These are phyloP conservation scores for Ischnura elegans DNA, from an alignment of 2,888 invertebrate genomes.

Conservation along the genomic window DNA sequence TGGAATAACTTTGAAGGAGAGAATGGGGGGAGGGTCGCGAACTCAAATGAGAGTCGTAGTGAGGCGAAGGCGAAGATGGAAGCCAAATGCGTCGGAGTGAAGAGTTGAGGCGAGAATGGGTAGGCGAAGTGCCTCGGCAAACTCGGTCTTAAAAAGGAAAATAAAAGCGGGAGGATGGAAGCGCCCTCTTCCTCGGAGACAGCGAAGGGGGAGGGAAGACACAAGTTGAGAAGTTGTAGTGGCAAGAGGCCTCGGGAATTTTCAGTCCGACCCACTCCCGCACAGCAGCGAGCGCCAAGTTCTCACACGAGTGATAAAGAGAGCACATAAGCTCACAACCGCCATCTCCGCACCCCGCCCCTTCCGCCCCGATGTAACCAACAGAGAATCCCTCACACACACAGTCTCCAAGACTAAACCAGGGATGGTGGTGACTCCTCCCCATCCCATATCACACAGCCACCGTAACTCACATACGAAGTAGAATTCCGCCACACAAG, in stretches of 20 bases:
- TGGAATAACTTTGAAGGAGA: too few species aligned
- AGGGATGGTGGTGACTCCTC: too few species aligned
- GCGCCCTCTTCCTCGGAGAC: neutral
- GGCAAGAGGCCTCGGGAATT: slow-evolving; percentile 59
- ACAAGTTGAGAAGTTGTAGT: slow-evolving; percentile 67
- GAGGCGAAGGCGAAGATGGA: too few species aligned
- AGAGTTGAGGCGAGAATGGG: neutral
- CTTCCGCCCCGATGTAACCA: neutral
- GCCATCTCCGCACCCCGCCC: neutral
- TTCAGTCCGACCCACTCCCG: neutral
- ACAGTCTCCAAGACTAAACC: too few species aligned
- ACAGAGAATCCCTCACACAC: neutral
- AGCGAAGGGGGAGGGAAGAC: neutral
- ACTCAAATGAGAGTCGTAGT: too few species aligned
- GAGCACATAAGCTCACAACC: neutral
- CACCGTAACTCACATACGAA: neutral
- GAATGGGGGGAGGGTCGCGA: too few species aligned
- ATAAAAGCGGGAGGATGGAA: neutral
- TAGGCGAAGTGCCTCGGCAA: neutral
- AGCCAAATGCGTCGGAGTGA: too few species aligned
- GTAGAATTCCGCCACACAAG: neutral
- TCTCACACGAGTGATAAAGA: too few species aligned
- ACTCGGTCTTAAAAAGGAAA: slow-evolving; percentile 1
- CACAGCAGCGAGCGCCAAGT: neutral
- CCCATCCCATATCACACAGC: neutral